Conservation (phyloP, 2,113 vertebrate species). For the Gymnobelideus leadbeateri region DNA sequence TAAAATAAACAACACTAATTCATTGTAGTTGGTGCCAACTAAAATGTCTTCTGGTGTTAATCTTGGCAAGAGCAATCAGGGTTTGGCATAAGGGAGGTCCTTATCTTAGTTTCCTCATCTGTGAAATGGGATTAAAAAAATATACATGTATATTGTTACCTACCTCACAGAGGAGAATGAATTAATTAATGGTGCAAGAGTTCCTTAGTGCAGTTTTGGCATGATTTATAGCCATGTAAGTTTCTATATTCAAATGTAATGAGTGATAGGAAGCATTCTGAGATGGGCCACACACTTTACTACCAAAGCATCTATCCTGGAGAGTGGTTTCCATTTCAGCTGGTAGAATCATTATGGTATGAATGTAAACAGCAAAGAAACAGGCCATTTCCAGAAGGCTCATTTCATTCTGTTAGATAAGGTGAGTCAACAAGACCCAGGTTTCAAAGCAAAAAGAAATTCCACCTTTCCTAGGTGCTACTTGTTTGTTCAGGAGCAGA, state of each 20-base stretch:
- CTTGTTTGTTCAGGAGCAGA: background rate
- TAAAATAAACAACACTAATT: background rate
- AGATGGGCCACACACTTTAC: constrained; percentile 53
- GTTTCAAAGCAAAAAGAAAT: background rate
- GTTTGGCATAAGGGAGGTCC: background rate
- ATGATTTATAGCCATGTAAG: constrained; percentile 15
- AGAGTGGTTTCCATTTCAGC: constrained; percentile 22
- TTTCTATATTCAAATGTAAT: constrained; percentile 41
- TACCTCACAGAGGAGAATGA: constrained; percentile 45
- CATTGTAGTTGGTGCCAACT: background rate
- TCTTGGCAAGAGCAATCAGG: constrained; percentile 1
- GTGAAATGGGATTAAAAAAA: constrained; percentile 56
- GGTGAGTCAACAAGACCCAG: background rate
- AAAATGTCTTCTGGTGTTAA: constrained; percentile 24
- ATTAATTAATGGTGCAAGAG: constrained; percentile 46
- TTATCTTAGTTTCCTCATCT: constrained; percentile 60
- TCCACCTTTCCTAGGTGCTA: background rate
- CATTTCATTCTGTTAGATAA: constrained; percentile 8
- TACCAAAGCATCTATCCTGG: background rate
- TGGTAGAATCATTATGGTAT: background rate
- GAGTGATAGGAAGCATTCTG: constrained; percentile 44
- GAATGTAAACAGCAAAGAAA: constrained; percentile 23
- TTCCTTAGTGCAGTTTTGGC: constrained; percentile 27
- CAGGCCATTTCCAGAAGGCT: constrained; percentile 20
- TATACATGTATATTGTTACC: background rate